A percentile compares a stretch with the other conserved stretches of the same genome.
Evolutionary conservation across 2,797 vertebrate species (phyloP).

Genomic region (Mormyrops boulengeri): DNA sequence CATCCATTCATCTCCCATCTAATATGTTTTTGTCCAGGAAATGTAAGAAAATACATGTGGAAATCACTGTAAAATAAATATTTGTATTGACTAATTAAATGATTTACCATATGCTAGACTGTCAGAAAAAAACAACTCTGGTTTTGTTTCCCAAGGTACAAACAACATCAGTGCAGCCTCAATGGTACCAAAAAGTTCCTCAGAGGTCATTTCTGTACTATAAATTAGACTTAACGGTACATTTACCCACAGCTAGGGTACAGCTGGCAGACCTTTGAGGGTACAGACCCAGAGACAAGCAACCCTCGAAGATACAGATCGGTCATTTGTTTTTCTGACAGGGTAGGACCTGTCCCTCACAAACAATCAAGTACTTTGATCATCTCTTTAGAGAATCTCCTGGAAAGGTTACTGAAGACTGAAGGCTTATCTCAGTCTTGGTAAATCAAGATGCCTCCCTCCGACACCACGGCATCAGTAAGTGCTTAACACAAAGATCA

Average conservation of each 20-base stretch:
- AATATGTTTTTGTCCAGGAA: not conserved
- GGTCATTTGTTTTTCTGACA: not conserved
- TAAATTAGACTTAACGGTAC: not conserved
- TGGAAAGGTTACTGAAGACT: not conserved
- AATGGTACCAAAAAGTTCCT: not conserved
- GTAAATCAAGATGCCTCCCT: not conserved
- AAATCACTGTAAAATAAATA: not conserved
- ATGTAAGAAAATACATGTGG: not conserved
- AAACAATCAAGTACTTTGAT: not conserved
- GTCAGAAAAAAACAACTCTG: not conserved
- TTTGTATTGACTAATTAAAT: not conserved
- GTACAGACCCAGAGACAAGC: not conserved
- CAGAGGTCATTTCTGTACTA: too few relatives aligned
- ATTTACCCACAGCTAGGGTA: not conserved
- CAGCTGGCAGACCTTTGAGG: not conserved
- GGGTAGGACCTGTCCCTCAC: not conserved
- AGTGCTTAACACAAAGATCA: not conserved
- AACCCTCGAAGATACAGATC: not conserved
- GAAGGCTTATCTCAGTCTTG: not conserved
- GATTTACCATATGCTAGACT: not conserved
- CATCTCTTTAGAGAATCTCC: not conserved
- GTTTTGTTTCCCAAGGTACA: not conserved
- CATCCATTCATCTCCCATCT: not conserved
- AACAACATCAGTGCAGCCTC: not conserved
- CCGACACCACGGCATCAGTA: not conserved